phyloP scores from a whole-genome alignment of 2,797 vertebrate species.

The Ctenopoma kingsleyae region DNA sequence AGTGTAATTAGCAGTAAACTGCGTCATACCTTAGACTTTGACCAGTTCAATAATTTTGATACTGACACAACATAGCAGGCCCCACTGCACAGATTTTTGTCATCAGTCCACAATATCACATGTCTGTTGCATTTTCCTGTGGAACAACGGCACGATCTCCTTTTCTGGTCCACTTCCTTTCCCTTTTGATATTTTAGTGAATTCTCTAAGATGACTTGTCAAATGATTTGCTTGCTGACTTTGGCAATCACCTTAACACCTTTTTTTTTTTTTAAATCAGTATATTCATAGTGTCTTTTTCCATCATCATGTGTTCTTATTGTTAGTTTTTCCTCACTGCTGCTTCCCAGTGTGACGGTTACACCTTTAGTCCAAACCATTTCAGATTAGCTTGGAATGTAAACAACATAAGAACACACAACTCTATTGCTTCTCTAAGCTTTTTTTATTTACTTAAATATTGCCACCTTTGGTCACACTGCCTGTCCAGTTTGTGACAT shows the following conservation, averaged over 20 bases:
- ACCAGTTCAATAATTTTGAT: background rate
- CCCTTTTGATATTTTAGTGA: background rate
- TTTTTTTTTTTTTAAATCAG: background rate
- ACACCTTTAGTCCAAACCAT: slow-evolving; percentile 7
- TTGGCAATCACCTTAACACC: background rate
- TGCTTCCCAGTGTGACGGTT: slow-evolving; percentile 24
- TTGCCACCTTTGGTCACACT: background rate
- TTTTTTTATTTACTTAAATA: background rate
- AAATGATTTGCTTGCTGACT: background rate
- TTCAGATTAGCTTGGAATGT: slow-evolving; percentile 32
- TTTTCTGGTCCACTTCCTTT: background rate
- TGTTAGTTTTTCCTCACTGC: slow-evolving; percentile 11
- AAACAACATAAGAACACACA: slow-evolving; percentile 34
- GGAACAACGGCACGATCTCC: background rate
- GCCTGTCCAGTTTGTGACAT: slow-evolving; percentile 3
- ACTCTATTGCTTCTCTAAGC: slow-evolving; percentile 18
- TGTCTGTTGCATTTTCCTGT: background rate
- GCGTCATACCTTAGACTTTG: background rate
- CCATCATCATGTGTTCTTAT: background rate
- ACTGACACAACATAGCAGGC: background rate
- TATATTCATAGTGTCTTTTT: background rate
- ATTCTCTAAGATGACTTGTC: background rate
- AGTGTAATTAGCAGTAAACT: background rate
- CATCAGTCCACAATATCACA: background rate
- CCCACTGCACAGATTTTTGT: background rate